Evolutionary conservation across 2,888 invertebrate species (phyloP), one percentile per base, ranked within the genome.

Genomic region (Diplazon laetatorius): DNA sequence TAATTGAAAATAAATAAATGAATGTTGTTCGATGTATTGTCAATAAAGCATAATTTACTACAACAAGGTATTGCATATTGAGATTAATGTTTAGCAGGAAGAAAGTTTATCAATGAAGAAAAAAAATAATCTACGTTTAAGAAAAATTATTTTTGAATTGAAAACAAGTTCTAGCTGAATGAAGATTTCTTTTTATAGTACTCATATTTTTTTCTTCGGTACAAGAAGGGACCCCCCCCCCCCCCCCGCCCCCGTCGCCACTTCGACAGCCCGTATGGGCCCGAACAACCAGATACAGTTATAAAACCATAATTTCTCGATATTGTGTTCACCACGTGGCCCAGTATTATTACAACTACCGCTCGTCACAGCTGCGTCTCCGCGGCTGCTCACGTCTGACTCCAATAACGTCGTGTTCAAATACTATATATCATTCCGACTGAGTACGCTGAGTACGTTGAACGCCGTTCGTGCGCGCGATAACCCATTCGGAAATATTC

Each of bases 361-460:
- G 30, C n/a, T n/a, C 66, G 71, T 72, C 78, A 79, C 78, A 79
- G 78, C 78, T 79, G 78, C 71, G 66, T 35, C 37, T 50, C 75
- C n/a, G n/a, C n/a, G n/a, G n/a, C n/a, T n/a, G 57, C 68, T 68
- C 20, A 46, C 59, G 55, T 62, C 66, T 59, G 78, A 42, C 71
- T 75, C 62, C 62, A 74, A 75, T 78, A 78, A 79, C 78, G 68
- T 71, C 75, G 76, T 59, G 78, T 79, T 79, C 75, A 79, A 79
- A 79, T 79, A 44, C 75, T 72, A 79, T 79, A 79, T 76, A 79
- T 79, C 78, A 79, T 22, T 72, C 63, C 42, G 42, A 18, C 55
- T 74, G 66, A 20, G 68, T 72, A 55, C 62, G 75, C 68, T 75
- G 66, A 62, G 39, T 22, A 55, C 48, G 70, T 25, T 25, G 42